Evolutionary conservation across 2,888 invertebrate species (phyloP), one percentile per base, ranked within the genome.

Genomic region (Dermolepida albohirtum): DNA sequence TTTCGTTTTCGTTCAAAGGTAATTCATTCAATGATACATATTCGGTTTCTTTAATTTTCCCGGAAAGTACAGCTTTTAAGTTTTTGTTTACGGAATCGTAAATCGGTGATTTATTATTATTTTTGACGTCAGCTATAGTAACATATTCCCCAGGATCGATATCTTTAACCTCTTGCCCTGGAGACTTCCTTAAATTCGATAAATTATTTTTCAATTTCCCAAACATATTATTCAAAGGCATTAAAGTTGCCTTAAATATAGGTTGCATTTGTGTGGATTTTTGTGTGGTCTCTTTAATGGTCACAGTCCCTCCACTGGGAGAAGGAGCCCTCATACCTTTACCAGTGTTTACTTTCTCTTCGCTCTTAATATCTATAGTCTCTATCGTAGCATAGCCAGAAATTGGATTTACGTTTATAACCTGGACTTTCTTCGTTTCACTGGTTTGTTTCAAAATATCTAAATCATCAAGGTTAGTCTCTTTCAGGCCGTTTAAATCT

Each of bases 1-100:
- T 79, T 34, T 77, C 73, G 6, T 73, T 74, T 63, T 78, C 78
- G 64, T 79, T 79, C 41, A 76, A 75, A 4, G 94, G 93, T 71
- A 94, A 83, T 81, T 94, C 94, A 80, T 92, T 92, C 39, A 94
- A 83, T 34, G 93, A 92, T 40, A 94, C 91, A 78, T 94, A 94
- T 82, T 94, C 94, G 1, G 90, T 89, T 77, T 90, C 90, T 67
- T 85, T 85, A 17, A 87, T 82, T 70, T 87, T 87, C 68, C 89
- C 88, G n/a, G 87, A 87, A 55, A 88, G 76, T 4, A 88, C 87
- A 8, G 86, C 85, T 75, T 87, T 87, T 66, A 89, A 79, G 80
- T 89, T 89, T 75, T 88, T 88, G 76, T 87, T 88, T 70, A 91
- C 86, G 63, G 89, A 84, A 78, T 92, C 91, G 75, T 90, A 91